Evolutionary conservation across 2,888 invertebrate genomes (phyloP).

Genomic region (Pseudococcus longispinus): DNA sequence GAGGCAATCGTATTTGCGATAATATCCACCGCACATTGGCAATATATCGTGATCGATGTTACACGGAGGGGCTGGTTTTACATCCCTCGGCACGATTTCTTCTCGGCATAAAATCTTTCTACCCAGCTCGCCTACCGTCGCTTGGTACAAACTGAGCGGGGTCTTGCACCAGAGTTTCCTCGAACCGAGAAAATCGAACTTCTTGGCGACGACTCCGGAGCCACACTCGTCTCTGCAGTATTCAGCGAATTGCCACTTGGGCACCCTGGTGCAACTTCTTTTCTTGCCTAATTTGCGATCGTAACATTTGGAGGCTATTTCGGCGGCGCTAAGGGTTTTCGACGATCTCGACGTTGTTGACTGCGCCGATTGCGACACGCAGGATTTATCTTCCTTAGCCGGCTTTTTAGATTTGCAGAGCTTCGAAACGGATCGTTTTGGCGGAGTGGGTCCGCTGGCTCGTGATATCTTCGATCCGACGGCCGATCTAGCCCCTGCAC

Average conservation of each 20-base stretch:
- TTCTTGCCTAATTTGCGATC: neutral
- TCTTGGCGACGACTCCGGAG: constrained; percentile 25
- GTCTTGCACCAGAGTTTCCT: constrained; percentile 44
- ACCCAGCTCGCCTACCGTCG: constrained; percentile 39
- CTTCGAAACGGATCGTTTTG: neutral
- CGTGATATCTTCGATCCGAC: neutral
- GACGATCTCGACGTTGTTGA: neutral
- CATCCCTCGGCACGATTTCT: constrained; percentile 13
- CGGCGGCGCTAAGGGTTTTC: neutral
- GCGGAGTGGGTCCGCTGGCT: neutral
- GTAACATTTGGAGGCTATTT: constrained; percentile 8
- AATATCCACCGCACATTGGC: constrained; percentile 34
- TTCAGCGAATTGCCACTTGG: neutral
- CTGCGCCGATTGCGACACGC: neutral
- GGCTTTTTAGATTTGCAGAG: neutral
- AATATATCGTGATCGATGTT: constrained; percentile 41
- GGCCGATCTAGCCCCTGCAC: neutral
- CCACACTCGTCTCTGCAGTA: constrained; percentile 17
- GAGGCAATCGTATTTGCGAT: constrained; percentile 47
- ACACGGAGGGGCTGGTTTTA: constrained; percentile 26
- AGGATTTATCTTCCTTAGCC: neutral
- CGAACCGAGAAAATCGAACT: neutral
- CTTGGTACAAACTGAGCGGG: constrained; percentile 44
- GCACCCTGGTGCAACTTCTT: neutral
- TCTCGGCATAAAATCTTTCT: constrained; percentile 48